These are phyloP conservation scores for Apamea crenata DNA, from an alignment of 2,888 invertebrate species.

Conservation along the genomic window DNA sequence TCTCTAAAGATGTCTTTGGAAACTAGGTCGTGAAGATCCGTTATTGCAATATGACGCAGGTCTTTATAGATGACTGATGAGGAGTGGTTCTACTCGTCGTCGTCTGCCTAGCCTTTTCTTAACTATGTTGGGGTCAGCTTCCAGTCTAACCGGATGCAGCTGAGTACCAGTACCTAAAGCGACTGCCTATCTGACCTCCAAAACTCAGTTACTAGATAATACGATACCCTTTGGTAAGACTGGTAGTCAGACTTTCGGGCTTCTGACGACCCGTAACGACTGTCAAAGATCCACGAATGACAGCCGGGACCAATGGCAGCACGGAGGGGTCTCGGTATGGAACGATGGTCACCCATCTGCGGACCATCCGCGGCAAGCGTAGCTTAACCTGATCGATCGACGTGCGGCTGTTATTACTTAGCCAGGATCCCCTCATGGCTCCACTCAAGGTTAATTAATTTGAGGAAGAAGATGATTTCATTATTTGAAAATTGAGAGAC, in stretches of 20 bases:
- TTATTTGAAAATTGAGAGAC: slow-evolving; percentile 1
- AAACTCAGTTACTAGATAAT: background rate
- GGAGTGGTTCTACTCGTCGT: background rate
- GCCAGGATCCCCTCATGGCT: background rate
- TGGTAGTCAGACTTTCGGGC: background rate
- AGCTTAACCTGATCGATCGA: background rate
- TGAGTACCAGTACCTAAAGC: background rate
- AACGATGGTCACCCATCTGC: background rate
- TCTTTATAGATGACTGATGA: background rate
- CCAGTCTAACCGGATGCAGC: background rate
- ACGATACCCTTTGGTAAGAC: background rate
- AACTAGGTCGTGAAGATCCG: background rate
- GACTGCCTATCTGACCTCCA: background rate
- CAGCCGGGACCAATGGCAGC: too few species aligned
- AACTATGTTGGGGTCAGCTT: background rate
- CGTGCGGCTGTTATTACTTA: background rate
- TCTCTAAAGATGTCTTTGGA: background rate
- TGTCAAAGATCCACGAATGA: background rate
- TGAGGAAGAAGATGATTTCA: background rate
- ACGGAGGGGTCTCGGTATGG: background rate
- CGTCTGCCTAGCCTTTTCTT: background rate
- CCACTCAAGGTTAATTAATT: slow-evolving; percentile 29
- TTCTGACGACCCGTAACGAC: background rate
- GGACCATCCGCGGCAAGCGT: background rate
- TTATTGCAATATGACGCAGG: slow-evolving; percentile 12